These are phyloP conservation scores for Chelonus insularis DNA, from an alignment of 1,140 invertebrate genomes.

Conservation along the genomic window DNA sequence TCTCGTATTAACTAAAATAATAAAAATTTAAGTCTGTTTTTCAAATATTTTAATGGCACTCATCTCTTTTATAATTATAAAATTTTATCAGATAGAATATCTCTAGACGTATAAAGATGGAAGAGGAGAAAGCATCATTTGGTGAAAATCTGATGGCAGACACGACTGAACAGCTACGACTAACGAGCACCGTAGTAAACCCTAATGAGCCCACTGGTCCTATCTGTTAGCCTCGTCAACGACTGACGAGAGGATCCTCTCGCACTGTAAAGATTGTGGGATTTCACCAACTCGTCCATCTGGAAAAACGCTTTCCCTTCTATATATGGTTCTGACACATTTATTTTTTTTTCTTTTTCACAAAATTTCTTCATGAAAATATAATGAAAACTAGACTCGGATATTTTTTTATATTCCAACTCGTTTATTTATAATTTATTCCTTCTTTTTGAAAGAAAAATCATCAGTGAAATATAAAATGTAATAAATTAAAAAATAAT, in stretches of 20 bases:
- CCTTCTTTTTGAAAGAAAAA: no score
- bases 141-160: background rate
- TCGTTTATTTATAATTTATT: no score
- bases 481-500: no score
- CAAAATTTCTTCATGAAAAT: background rate
- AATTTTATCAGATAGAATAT: background rate
- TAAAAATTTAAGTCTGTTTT: no score
- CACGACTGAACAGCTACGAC: background rate
- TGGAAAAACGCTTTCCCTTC: background rate
- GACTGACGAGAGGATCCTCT: background rate
- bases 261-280: background rate
- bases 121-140: background rate
- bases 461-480: no score
- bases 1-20: no score
- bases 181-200: constrained; percentile 4
- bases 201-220: background rate
- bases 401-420: no score
- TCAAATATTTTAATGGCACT: no score
- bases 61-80: no score
- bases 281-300: background rate
- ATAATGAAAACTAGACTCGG: background rate
- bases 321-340: background rate
- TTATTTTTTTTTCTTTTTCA: background rate
- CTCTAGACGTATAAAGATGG: background rate
- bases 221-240: background rate